Conservation (phyloP, 2,888 invertebrate species). For the Drymonia ruficornis region DNA sequence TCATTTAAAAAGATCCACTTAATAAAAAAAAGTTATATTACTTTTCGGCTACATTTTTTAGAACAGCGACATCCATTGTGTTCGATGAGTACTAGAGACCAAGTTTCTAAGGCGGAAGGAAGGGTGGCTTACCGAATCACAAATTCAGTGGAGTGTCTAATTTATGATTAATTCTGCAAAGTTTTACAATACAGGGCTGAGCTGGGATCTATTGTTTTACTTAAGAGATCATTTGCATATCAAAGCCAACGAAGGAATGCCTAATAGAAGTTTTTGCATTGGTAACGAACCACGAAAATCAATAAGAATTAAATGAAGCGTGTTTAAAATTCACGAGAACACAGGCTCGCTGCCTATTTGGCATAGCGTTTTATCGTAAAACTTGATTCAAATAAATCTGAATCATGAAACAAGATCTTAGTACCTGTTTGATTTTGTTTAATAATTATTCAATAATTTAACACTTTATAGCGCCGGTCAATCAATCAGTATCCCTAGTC, state of each 20-base stretch:
- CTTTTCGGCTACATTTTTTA: conserved; percentile 12
- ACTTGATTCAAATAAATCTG: background rate
- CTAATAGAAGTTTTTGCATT: conserved; percentile 77
- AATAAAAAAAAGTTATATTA: too few species aligned
- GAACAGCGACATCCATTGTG: conserved; percentile 23
- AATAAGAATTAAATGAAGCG: conserved; percentile 67
- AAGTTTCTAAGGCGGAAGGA: conserved; percentile 37
- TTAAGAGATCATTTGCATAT: conserved; percentile 70
- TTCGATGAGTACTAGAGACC: conserved; percentile 16
- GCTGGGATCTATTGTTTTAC: conserved; percentile 72
- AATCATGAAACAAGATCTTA: background rate
- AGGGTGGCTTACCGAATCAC: conserved; percentile 23
- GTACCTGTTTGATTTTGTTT: too few species aligned
- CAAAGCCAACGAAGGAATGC: conserved; percentile 66
- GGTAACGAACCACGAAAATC: conserved; percentile 72
- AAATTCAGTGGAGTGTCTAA: conserved; percentile 36
- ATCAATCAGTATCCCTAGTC: too few species aligned
- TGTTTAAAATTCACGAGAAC: conserved; percentile 29
- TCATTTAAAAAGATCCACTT: too few species aligned
- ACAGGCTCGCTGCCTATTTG: background rate
- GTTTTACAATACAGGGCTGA: conserved; percentile 42
- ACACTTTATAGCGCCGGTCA: too few species aligned
- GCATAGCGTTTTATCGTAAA: background rate
- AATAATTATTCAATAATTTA: too few species aligned
- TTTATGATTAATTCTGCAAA: conserved; percentile 46